Conservation (phyloP, 2,113 vertebrate genomes). For the Pholis gunnellus region DNA sequence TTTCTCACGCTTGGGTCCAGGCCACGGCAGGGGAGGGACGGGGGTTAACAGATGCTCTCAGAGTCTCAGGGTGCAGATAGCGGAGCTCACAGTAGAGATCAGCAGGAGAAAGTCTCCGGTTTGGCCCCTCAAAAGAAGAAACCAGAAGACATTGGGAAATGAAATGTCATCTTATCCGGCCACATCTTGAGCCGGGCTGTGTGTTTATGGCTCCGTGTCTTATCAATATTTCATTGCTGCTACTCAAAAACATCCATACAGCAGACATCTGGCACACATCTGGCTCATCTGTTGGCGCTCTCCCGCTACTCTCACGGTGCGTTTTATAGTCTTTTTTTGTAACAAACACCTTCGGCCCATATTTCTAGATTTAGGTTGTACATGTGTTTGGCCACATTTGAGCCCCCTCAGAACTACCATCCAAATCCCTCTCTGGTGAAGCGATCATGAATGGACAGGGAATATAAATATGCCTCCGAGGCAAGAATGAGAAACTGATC, state of each 20-base stretch:
- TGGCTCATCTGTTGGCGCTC: conserved; percentile 43
- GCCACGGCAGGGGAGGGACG: background rate
- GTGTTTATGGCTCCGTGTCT: conserved; percentile 45
- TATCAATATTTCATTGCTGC: conserved; percentile 65
- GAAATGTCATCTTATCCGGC: conserved; percentile 32
- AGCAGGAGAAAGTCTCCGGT: conserved; percentile 19
- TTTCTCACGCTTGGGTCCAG: conserved; percentile 20
- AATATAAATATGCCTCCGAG: background rate
- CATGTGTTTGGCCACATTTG: conserved; percentile 19
- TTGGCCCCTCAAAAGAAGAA: conserved; percentile 15
- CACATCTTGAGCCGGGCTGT: conserved; percentile 26
- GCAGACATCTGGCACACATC: conserved; percentile 68
- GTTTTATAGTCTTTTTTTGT: conserved; percentile 32
- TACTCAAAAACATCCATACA: conserved; percentile 43
- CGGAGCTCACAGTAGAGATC: conserved; percentile 34
- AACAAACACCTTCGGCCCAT: conserved; percentile 43
- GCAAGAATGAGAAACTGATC: background rate
- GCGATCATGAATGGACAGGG: background rate
- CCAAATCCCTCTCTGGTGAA: background rate
- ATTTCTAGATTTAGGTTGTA: conserved; percentile 3
- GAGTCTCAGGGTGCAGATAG: conserved; percentile 21
- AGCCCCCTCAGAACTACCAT: background rate
- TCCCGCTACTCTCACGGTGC: background rate
- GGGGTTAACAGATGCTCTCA: conserved; percentile 12
- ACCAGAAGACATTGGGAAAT: conserved; percentile 10